Percentiles rank a stretch among this genome's conserved stretches.
These are phyloP conservation scores for Heliopora coerulea DNA, from an alignment of 92 coral and sea anemone species.

Conservation along the genomic window DNA sequence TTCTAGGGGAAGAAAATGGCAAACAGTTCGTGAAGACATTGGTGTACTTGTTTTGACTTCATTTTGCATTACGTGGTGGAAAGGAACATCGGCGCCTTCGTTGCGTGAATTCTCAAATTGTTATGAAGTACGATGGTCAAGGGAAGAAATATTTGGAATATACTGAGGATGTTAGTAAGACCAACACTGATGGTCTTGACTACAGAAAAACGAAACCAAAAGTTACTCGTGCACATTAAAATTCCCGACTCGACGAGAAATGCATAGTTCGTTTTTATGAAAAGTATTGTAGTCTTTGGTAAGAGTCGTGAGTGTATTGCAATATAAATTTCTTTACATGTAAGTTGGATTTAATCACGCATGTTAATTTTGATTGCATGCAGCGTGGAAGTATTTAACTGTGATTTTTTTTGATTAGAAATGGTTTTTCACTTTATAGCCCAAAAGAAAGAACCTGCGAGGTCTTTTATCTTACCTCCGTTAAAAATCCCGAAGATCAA, in stretches of 20 bases:
- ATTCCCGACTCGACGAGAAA: background rate
- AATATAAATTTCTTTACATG: background rate
- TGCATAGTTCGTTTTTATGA: conserved; percentile 39
- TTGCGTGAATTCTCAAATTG: conserved; percentile 22
- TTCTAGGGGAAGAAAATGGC: conserved; percentile 33
- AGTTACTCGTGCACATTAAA: conserved; percentile 38
- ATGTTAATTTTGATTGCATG: no score
- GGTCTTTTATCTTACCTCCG: no score
- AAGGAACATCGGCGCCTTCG: conserved; percentile 37
- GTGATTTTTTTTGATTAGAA: no score
- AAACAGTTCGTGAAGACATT: conserved; percentile 32
- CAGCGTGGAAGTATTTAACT: no score
- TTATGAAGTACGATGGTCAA: conserved; percentile 2
- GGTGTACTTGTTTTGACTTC: conserved; percentile 25
- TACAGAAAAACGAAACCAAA: conserved; percentile 36
- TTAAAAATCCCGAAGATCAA: no score
- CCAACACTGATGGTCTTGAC: conserved; percentile 30
- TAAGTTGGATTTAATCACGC: no score
- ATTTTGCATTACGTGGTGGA: conserved; percentile 41
- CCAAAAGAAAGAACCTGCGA: no score
- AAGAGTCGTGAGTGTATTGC: background rate
- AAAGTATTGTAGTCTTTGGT: conserved; percentile 12
- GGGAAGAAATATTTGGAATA: conserved; percentile 25
- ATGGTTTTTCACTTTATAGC: no score
- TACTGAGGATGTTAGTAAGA: conserved; percentile 31